phyloP scores from a whole-genome alignment of 1,140 invertebrate species.

The Formica exsecta region DNA sequence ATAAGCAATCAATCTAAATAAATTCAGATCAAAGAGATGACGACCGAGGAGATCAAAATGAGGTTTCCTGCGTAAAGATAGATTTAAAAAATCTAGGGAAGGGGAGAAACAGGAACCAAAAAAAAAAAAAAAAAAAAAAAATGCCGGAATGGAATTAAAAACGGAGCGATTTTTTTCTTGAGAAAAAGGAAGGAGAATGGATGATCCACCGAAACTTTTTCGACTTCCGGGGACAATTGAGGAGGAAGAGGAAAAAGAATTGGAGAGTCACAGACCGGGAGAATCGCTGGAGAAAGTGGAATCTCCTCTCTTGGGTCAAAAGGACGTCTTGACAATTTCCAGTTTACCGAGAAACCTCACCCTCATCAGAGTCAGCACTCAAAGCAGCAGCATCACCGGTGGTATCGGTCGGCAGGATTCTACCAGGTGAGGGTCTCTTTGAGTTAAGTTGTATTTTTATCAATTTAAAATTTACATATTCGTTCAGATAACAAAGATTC shows the following conservation, averaged over 20 bases:
- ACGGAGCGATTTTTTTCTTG: background rate
- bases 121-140: background rate
- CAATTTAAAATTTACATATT: background rate
- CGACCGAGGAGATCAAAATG: background rate
- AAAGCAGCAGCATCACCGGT: conserved; percentile 81
- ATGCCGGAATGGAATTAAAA: background rate
- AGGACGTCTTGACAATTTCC: conserved; percentile 48
- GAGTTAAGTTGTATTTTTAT: background rate
- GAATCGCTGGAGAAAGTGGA: conserved; percentile 69
- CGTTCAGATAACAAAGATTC: background rate
- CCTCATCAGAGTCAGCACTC: conserved; percentile 81
- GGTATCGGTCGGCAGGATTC: conserved; percentile 81
- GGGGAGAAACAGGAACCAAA: background rate
- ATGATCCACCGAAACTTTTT: conserved; percentile 82
- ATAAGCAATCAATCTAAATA: background rate
- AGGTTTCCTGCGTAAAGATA: background rate
- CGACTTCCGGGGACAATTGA: conserved; percentile 83
- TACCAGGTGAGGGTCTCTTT: conserved; percentile 72
- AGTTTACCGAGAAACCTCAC: conserved; percentile 78
- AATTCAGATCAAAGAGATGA: conserved; percentile 12
- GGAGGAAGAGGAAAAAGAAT: conserved; percentile 79
- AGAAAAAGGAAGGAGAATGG: conserved; percentile 67
- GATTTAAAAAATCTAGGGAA: background rate
- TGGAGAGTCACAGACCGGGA: conserved; percentile 43
- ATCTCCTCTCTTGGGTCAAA: conserved; percentile 78